Base-by-base conservation (phyloP, 2,888 invertebrate genomes). In the Poecilobothrus nobilitatus region DNA sequence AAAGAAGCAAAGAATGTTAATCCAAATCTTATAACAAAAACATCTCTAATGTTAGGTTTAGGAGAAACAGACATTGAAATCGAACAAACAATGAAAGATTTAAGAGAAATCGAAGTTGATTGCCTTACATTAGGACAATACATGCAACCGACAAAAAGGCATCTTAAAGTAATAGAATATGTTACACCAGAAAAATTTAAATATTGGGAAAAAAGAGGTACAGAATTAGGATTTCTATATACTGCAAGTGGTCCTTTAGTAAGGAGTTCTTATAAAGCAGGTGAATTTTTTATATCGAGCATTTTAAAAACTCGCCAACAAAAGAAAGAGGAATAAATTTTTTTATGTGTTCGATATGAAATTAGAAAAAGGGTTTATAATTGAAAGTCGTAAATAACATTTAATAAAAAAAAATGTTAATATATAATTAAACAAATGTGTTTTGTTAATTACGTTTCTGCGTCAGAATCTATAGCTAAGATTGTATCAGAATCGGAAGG, bases 101-200 rank as follows among this genome's bases (percentile, higher is more conserved):
- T 97, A 66, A 87, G 91, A 69, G 82, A 83, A 34, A 88, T 85
- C 0, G 92, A 90, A 53, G 98, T 99, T 0, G 98, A 98, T 81
- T 97, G 97, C 79, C 81, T 99, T 0, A 99, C 99, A 0, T 84
- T 99, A 7, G 99, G 99, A 0, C 99, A 99, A 78, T 99, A 99
- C 82, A 99, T 99, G 97, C 99, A 99, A 80, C 99, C 99, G 0
- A 99, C 98, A 0, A 97, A 95, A 78, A 86, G 91, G 10, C 99
- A 99, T 81, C 84, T 99, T 34, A 94, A 93, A 84, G 92, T 97
- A 0, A 89, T 90, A 64, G 98, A 99, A 80, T 99, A 98, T 83
- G 94, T 99, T 0, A 97, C 96, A 0, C 98, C 98, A 0, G 92
- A 91, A 71, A 95, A 95, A 82, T 99, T 92, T 80, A 85, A 90